Base-by-base conservation (phyloP, 2,113 vertebrate genomes). In the Erinaceus europaeus region DNA sequence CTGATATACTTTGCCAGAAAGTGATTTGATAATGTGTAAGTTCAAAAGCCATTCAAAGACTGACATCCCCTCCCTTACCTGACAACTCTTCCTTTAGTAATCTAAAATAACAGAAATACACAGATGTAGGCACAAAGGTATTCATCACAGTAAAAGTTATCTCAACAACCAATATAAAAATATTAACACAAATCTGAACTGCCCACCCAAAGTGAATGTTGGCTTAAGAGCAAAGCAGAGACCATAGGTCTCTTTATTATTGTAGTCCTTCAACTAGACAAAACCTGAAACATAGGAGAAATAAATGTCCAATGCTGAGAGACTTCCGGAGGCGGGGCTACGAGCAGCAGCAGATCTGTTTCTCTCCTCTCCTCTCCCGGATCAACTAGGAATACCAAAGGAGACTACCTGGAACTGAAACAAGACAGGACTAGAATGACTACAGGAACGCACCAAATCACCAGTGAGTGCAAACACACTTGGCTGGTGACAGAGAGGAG, bases 181-280 rank as follows among this genome's bases (percentile, higher is more conserved):
- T 68, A 85, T 74, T 59, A 80, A 73, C 44, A 27, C n/a, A 75
- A 75, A 78, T 65, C 46, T 86, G 76, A 62, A 29, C 29, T 61
- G 6, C 23, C 20, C 67, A 52, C 69, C 32, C 38, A 61, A 84
- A 79, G n/a, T 88, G 42, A 50, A 75, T 23, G 32, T 68, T 53
- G 61, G 10, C 46, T 81, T 8, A 82, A 62, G 5, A 91, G 55
- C 32, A 78, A 69, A 82, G n/a, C 17, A 48, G 42, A 88, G 44
- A 50, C 38, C 40, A n/a, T n/a, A n/a, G n/a, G n/a, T n/a, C n/a
- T n/a, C n/a, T 23, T 61, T 85, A 72, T 44, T 20, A 57, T 10
- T 82, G 36, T 27, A 9, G 34, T 15, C n/a, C 36, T 79, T 36
- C 46, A 32, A 52, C 55, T 44, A 71, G 12, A 72, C 38, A 84